Percentiles rank a stretch among this genome's conserved stretches.
phyloP scores from a whole-genome alignment of 2,797 vertebrate genomes.

The Myotis pilosus region DNA sequence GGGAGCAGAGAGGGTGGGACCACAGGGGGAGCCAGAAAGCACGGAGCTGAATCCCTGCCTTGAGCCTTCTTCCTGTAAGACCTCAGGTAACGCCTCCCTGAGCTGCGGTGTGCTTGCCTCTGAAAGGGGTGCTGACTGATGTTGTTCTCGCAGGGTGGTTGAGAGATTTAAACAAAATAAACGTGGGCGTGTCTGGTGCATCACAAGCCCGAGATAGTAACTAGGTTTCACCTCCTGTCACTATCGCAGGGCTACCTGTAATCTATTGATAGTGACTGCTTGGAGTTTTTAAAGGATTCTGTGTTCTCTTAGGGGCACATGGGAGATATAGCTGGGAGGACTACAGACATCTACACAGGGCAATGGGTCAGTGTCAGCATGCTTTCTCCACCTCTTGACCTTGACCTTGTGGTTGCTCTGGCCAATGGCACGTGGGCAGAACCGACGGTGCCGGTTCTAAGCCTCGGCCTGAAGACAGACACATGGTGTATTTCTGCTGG shows the following conservation, averaged over 20 bases:
- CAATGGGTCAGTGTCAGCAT: not conserved
- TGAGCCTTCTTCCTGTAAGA: not conserved
- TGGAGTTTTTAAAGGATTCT: not conserved
- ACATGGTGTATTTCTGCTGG: not conserved
- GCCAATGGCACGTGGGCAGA: not conserved
- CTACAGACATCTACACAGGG: not conserved
- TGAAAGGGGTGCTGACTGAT: not conserved
- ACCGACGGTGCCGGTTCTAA: not conserved
- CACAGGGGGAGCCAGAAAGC: not conserved
- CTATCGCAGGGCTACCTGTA: not conserved
- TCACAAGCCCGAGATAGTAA: not conserved
- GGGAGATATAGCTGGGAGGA: not conserved
- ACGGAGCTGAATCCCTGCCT: not conserved
- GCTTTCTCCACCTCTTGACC: not conserved
- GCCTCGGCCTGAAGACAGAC: not conserved
- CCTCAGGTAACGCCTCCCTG: not conserved
- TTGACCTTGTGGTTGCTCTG: not conserved
- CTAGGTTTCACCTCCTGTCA: not conserved
- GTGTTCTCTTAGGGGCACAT: not conserved
- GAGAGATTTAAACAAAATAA: not conserved
- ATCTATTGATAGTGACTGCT: not conserved
- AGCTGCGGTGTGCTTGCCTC: not conserved
- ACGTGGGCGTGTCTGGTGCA: rapidly evolving
- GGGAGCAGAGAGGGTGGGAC: not conserved
- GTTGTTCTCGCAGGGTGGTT: not conserved